Evolutionary conservation across 2,113 vertebrate genomes (phyloP).

Genomic region (Mus spicilegus): DNA sequence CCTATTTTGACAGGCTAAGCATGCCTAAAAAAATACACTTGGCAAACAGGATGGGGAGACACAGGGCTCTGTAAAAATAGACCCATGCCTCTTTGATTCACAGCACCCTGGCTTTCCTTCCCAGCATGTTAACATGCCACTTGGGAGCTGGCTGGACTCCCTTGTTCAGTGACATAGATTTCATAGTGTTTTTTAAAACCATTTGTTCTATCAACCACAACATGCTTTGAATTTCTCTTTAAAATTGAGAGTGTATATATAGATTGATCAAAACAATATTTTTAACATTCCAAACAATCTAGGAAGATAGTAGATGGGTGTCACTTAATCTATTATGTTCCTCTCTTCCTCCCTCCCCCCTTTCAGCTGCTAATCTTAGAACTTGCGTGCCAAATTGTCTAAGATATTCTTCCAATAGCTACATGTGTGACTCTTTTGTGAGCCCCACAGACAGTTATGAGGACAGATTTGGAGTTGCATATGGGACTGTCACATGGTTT

Average conservation of each 20-base stretch:
- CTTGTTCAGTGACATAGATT: slow-evolving; percentile 88
- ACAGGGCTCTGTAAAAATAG: slow-evolving; percentile 86
- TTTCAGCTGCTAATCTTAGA: slow-evolving; percentile 91
- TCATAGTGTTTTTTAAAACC: slow-evolving; percentile 82
- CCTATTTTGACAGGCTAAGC: slow-evolving; percentile 77
- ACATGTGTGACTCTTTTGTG: slow-evolving; percentile 90
- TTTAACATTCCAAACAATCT: slow-evolving; percentile 88
- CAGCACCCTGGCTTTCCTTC: slow-evolving; percentile 86
- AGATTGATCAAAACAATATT: slow-evolving; percentile 87
- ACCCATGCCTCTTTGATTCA: slow-evolving; percentile 84
- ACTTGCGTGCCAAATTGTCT: slow-evolving; percentile 89
- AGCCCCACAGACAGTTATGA: slow-evolving; percentile 88
- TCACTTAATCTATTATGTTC: slow-evolving; percentile 85
- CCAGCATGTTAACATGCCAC: slow-evolving; percentile 89
- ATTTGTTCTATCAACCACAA: slow-evolving; percentile 88
- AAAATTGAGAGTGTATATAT: slow-evolving; percentile 85
- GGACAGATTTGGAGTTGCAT: slow-evolving; percentile 92
- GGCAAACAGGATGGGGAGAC: slow-evolving; percentile 82
- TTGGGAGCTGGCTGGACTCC: slow-evolving; percentile 90
- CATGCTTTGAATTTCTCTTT: slow-evolving; percentile 85
- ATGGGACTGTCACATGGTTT: slow-evolving; percentile 91
- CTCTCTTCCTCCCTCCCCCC: slow-evolving; percentile 86
- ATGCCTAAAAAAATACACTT: slow-evolving; percentile 71
- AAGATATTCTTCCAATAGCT: slow-evolving; percentile 90
- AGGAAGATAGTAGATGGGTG: slow-evolving; percentile 84